Percentiles rank a stretch among this genome's conserved stretches.
phyloP scores from a whole-genome alignment of 1,140 invertebrate genomes.

The Chymomyza costata region DNA sequence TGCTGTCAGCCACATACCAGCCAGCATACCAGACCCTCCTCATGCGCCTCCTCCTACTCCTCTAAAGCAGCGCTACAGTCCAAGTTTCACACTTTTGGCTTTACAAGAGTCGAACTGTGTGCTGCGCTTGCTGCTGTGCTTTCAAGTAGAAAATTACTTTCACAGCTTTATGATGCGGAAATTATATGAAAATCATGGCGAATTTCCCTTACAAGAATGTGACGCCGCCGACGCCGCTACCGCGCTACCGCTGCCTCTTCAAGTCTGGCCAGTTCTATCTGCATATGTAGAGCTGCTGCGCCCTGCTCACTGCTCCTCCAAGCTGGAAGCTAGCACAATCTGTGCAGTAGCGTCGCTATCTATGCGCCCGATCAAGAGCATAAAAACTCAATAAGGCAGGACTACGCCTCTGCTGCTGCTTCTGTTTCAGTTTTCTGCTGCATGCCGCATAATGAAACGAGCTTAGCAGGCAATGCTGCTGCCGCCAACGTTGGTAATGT shows the following conservation, averaged over 20 bases:
- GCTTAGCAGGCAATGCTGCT: background rate
- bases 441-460: conserved; percentile 55
- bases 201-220: conserved; percentile 68
- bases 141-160: conserved; percentile 75
- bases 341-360: conserved; percentile 53
- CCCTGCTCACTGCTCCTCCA: too few relatives aligned
- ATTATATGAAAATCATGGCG: conserved; percentile 75
- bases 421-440: conserved; percentile 18
- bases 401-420: conserved; percentile 24
- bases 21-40: too few relatives aligned
- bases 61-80: conserved; percentile 18
- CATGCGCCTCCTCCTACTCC: conserved; percentile 3
- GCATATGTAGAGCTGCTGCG: conserved; percentile 13
- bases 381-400: conserved; percentile 11
- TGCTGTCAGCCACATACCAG: conserved; percentile 4
- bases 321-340: too few relatives aligned
- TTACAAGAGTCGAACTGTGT: background rate
- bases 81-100: conserved; percentile 27
- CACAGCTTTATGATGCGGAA: conserved; percentile 75
- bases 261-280: conserved; percentile 1
- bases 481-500: too few relatives aligned
- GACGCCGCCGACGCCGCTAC: background rate
- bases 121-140: conserved; percentile 56
- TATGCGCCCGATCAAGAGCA: conserved; percentile 54
- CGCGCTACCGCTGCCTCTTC: background rate